Conservation (phyloP, 2,888 invertebrate genomes). For the Hipparchia sbordonii region DNA sequence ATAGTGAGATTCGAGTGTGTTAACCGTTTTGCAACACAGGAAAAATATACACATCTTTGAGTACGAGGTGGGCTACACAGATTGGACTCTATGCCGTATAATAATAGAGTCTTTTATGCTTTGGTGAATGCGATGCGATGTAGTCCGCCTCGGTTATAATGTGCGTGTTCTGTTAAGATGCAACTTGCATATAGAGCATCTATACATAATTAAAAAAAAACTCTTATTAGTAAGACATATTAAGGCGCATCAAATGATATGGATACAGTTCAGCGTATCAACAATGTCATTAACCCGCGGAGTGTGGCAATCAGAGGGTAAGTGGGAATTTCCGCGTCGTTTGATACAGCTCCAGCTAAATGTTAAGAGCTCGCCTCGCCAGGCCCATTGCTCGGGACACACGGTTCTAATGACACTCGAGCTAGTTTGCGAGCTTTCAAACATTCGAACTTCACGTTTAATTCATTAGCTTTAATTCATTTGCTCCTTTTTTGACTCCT, state of each 20-base stretch:
- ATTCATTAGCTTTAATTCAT: neutral
- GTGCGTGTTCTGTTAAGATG: too few relatives aligned
- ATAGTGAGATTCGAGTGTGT: too few relatives aligned
- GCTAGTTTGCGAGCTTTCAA: slow-evolving; percentile 24
- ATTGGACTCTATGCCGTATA: too few relatives aligned
- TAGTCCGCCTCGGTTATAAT: too few relatives aligned
- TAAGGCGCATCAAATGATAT: slow-evolving; percentile 60
- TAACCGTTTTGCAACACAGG: too few relatives aligned
- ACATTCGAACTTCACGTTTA: neutral
- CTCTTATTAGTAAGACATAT: slow-evolving; percentile 42
- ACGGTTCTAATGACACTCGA: slow-evolving; percentile 42
- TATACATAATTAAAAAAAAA: too few relatives aligned
- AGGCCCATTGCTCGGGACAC: slow-evolving; percentile 54
- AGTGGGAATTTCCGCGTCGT: slow-evolving; percentile 81
- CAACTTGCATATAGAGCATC: too few relatives aligned
- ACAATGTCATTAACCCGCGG: slow-evolving; percentile 79
- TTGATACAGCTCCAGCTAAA: slow-evolving; percentile 76
- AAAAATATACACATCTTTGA: too few relatives aligned
- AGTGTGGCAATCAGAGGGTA: slow-evolving; percentile 81
- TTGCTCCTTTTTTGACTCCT: neutral
- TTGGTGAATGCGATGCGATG: too few relatives aligned
- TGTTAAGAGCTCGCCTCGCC: slow-evolving; percentile 75
- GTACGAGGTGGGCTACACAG: too few relatives aligned
- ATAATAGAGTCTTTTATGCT: too few relatives aligned
- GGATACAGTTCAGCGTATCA: slow-evolving; percentile 77